Base-by-base conservation (phyloP, 2,888 invertebrate genomes). In the Pandemis cinnamomeana region DNA sequence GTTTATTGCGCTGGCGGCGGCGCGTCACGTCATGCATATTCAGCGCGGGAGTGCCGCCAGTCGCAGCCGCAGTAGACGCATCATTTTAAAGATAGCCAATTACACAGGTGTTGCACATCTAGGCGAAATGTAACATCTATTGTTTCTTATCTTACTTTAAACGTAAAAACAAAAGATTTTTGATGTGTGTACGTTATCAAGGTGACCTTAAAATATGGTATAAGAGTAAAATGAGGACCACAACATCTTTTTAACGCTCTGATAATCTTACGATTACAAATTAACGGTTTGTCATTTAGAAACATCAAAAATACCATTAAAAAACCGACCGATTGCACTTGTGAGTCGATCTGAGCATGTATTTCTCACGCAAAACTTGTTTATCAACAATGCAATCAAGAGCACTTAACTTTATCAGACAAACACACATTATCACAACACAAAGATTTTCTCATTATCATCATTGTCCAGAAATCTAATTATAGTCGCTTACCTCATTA, bases 61-160 rank as follows among this genome's bases (percentile, higher is more conserved):
- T 13, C 13, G 81, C 83, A 83, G 81, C 79, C 79, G 80, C 80
- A 78, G 81, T 80, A 81, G 78, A 82, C 79, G 76, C 76, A 74
- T 79, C 77, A 77, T 77, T 80, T 77, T 78, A 80, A 78, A 77
- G 77, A 78, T 73, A 79, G 80, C 80, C 85, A 89, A 88, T 90
- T 90, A 89, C 84, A 86, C 87, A 87, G 85, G 79, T 79, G 77
- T 80, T 86, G 89, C 85, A 80, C 86, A 91, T 85, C 80, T 90
- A 78, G 90, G 90, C 87, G 84, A 87, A 82, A 83, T 82, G 84
- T 82, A 84, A 84, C 78, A 77, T 81, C 79, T 79, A 84, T 84
- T 87, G 82, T 84, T 83, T 60, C 70, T 63, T 72, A 75, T 69
- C 60, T 60, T 55, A 64, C 6, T 20, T 60, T 55, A 46, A 68